Evolutionary conservation across 23 tunicate species (phyloP).

Genomic region (Trididemnum clinides): DNA sequence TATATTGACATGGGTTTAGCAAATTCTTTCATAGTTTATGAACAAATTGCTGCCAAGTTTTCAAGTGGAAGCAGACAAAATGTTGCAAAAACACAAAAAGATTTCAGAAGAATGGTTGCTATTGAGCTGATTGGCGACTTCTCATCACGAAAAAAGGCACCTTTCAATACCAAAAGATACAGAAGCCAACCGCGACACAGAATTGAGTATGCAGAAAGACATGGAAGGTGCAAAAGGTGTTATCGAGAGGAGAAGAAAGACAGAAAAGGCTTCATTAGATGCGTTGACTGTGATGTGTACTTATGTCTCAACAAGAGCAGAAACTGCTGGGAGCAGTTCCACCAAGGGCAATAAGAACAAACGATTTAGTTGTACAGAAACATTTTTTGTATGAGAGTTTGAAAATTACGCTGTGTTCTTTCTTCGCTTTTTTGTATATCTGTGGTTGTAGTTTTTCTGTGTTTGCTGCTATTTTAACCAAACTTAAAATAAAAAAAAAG

Average conservation of each 20-base stretch:
- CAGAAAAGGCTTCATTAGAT: slow-evolving; percentile 10
- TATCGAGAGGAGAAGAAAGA: background rate
- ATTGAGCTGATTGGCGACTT: background rate
- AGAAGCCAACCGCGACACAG: no score
- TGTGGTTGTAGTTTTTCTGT: background rate
- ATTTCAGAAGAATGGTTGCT: slow-evolving; percentile 3
- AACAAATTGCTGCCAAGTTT: background rate
- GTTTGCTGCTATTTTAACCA: no score
- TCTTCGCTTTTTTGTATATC: no score
- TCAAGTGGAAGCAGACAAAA: background rate
- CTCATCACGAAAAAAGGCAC: background rate
- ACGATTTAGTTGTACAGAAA: background rate
- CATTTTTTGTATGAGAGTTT: no score
- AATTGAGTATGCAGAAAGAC: slow-evolving; percentile 7
- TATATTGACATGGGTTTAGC: slow-evolving; percentile 14
- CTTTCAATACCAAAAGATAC: no score
- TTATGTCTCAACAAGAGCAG: slow-evolving; percentile 10
- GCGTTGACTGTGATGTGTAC: slow-evolving; percentile 1
- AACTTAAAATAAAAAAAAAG: no score
- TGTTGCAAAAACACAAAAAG: background rate
- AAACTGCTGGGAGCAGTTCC: slow-evolving; percentile 20
- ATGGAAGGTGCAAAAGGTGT: slow-evolving; percentile 9
- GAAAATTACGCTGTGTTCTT: no score
- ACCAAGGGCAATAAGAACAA: background rate
- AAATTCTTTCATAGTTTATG: background rate